phyloP scores from a whole-genome alignment of 2,797 vertebrate species.

The Coregonus ussuriensis region DNA sequence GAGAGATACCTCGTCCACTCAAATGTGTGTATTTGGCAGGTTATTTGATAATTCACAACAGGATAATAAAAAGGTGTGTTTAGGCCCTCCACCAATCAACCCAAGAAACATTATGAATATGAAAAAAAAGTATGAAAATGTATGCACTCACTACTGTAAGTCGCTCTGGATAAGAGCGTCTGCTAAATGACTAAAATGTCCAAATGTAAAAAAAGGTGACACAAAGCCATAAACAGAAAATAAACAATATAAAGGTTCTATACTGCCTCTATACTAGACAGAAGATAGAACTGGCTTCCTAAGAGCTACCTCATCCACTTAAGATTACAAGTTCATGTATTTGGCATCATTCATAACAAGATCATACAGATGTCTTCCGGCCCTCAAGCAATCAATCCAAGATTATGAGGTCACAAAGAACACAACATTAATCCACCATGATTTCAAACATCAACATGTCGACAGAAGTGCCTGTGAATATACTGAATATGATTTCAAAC shows the following conservation, averaged over 20 bases:
- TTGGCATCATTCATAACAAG: too few species aligned
- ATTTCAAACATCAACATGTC: too few species aligned
- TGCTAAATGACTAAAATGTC: conserved; percentile 17
- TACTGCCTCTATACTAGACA: conserved; percentile 16
- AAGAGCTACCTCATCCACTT: background rate
- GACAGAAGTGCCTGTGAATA: too few species aligned
- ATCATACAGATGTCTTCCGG: too few species aligned
- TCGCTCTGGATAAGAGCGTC: too few species aligned
- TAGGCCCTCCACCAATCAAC: background rate
- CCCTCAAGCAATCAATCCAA: too few species aligned
- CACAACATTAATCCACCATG: too few species aligned
- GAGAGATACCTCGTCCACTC: background rate
- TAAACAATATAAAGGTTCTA: background rate
- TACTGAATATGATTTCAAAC: too few species aligned
- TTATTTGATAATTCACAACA: background rate
- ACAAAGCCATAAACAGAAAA: conserved; percentile 22
- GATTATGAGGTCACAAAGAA: too few species aligned
- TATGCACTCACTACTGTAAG: too few species aligned
- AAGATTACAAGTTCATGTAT: too few species aligned
- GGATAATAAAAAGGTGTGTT: background rate
- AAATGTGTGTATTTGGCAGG: background rate
- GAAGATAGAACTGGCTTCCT: conserved; percentile 7
- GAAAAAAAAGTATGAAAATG: conserved; percentile 30
- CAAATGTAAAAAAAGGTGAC: background rate
- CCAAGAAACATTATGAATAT: too few species aligned